Base-by-base conservation (phyloP, 23 tunicate species). In the Ascidia mentula region DNA sequence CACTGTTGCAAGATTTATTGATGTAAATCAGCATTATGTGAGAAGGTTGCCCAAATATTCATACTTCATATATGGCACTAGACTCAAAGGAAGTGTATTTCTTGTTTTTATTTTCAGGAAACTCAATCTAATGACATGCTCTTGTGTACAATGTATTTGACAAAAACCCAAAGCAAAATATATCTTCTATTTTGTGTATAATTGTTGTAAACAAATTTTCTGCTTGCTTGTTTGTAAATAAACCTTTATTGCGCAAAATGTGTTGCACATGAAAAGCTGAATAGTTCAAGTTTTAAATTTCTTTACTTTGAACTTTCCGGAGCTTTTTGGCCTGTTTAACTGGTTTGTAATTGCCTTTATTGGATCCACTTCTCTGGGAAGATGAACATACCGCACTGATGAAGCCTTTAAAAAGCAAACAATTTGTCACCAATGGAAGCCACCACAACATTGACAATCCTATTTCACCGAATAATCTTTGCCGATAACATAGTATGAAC, bases 281-380 rank as follows among this genome's bases (percentile, higher is more conserved):
- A 24, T 69, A 69, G 9, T 8, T 6, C 18, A 71, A 18, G n/a
- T 34, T 71, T 71, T 34, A 4, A 9, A 30, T 7, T 9, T 7
- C 13, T 31, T 34, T 28, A 35, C 40, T 38, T 74, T 74, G 24
- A 35, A 74, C 37, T 36, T 74, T 36, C 42, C 2, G 6, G 46
- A 7, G 45, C 4, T 6, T 37, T 74, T 36, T 38, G 78, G 78
- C 38, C 42, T 69, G 28, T 61, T 38, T 37, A 77, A 32, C 32
- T 77, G 72, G 9, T 35, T 59, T 40, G 79, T 76, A 22, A 85
- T 85, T 32, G 82, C 82, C 34, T 77, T 34, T 12, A 85, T 17
- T 6, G 82, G 72, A 60, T 85, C 81, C 9, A 85, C 77, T n/a
- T 69, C 40, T 38, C 77, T 76, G 2, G 89, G 89, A 36, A 85